Evolutionary conservation across 1,140 invertebrate species (phyloP), one percentile per base, ranked within the genome.

Genomic region (Halictus rubicundus): DNA sequence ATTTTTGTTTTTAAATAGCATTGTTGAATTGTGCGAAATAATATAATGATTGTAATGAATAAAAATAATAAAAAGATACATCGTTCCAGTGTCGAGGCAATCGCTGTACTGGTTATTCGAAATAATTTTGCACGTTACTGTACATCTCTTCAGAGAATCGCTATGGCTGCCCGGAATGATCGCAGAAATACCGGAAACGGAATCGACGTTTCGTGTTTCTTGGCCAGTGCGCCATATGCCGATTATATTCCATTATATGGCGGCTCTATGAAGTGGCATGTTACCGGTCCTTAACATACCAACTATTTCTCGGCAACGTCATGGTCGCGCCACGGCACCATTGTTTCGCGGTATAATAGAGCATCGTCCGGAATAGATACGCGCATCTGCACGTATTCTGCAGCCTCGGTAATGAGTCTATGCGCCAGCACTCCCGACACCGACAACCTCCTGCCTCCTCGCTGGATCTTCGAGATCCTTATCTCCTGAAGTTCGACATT

Each of bases 401-500:
- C 63, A 37, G 39, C 12, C 54, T 37, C 73, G 42, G 42, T 80
- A 80, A 80, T 80, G 78, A 80, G 65, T 69, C 61, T 64, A 68
- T n/a, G 52, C 68, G 61, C 68, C 71, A 61, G 60, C 46, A 52
- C 54, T 60, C 54, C 64, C 32, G 69, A 74, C 71, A 68, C 78
- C 71, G 46, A 68, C 54, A 68, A 76, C 32, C 74, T 75, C 59
- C 64, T 75, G 46, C 59, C 46, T 72, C 46, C 76, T 52, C 68
- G n/a, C n/a, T 7, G 37, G 57, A 52, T 80, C 63, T 63, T 72
- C 76, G 27, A 72, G 81, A 83, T 83, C 68, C 77, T 46, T 83
- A 83, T 83, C 81, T 37, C 69, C 42, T 49, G 32, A 60, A 74
- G 78, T 73, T 71, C 75, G 81, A 75, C 81, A 83, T 83, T 83